Evolutionary conservation across 2,888 invertebrate genomes (phyloP), one percentile per base, ranked within the genome.

Genomic region (Cynaeus angustus): DNA sequence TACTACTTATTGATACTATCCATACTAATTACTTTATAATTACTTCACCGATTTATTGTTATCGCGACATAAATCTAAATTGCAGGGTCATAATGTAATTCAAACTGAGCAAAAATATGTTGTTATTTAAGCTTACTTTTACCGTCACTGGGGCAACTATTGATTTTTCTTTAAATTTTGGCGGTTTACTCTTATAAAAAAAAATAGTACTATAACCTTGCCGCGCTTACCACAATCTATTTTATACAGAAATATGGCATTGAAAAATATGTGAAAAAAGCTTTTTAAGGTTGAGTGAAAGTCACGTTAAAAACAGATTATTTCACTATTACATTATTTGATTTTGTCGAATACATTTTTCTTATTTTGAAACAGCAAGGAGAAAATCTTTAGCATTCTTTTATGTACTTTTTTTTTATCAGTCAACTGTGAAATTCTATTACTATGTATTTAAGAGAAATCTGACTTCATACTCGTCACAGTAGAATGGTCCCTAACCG

Each of bases 401-500:
- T 55, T 9, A 21, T 7, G 16, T 33, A 30, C 8, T 7, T 13
- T 59, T 45, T 59, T 59, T 14, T 21, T 21, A 21, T 21, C 26
- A n/a, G 3, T n/a, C 21, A 3, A n/a, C n/a, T 26, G 41, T 26
- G 13, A 56, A 26, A 41, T 41, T 56, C 21, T 45, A 14, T 48
- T 26, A 28, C 43, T 21, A 46, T 30, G 41, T 59, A 59, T 52
- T 38, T 41, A 62, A 50, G 62, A 62, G 62, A 62, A 62, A 62
- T 62, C 62, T 37, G 38, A 41, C 28, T 46, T 61, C 12, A 61
- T 48, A 48, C 46, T 62, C 62, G 62, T 62, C 12, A 62, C 62
- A 62, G 33, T 50, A 52, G 33, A 52, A 62, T 41, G 52, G 38
- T n/a, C 10, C 10, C 8, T 6, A 28, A 8, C 26, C 21, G 4